These are phyloP conservation scores for Caranx ignobilis DNA, from an alignment of 2,113 vertebrate species.

Conservation along the genomic window DNA sequence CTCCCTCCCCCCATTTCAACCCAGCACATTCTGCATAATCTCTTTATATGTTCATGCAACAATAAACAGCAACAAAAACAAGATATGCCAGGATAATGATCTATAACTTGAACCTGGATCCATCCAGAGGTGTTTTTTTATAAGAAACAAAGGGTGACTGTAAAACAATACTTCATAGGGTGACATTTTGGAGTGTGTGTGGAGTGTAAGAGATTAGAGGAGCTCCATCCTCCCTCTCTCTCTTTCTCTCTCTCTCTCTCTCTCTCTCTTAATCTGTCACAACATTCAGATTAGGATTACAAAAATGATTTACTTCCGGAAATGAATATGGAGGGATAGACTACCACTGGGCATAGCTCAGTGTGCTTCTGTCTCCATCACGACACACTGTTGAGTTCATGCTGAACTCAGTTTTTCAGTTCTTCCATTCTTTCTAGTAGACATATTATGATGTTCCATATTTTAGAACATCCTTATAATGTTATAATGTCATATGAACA, in stretches of 20 bases:
- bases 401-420: background rate
- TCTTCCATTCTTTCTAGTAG: background rate
- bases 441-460: too few species aligned
- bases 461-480: too few species aligned
- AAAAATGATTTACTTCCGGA: conserved; percentile 86
- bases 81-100: background rate
- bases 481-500: too few species aligned
- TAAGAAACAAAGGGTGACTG: conserved; percentile 20
- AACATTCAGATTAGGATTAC: conserved; percentile 87
- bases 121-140: conserved; percentile 13
- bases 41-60: conserved; percentile 43
- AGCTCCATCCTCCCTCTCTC: conserved; percentile 43
- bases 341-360: conserved; percentile 19
- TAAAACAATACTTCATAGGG: conserved; percentile 46
- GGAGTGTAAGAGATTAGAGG: conserved; percentile 70
- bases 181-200: conserved; percentile 48
- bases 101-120: background rate
- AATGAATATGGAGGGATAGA: conserved; percentile 78
- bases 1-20: conserved; percentile 49
- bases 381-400: conserved; percentile 18
- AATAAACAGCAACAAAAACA: conserved; percentile 2
- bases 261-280: conserved; percentile 77
- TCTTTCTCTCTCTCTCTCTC: conserved; percentile 36
- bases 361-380: conserved; percentile 16
- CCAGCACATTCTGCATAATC: conserved; percentile 60